Evolutionary conservation across 2,888 invertebrate species (phyloP).

Genomic region (Priapulus caudatus): DNA sequence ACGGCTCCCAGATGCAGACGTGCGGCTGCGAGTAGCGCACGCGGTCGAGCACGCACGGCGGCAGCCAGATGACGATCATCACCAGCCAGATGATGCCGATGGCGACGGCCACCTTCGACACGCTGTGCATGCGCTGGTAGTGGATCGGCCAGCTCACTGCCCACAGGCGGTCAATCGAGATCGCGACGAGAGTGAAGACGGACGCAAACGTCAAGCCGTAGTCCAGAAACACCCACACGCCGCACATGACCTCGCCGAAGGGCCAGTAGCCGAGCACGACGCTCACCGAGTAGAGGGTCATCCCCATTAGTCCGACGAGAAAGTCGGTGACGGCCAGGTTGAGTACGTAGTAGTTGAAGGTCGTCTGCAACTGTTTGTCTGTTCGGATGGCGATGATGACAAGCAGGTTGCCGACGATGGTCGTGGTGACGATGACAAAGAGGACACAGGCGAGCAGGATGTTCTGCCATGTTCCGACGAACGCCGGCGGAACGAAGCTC

Average conservation of each 20-base stretch:
- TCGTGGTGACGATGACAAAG: conserved; percentile 13
- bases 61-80: conserved; percentile 29
- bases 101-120: conserved; percentile 22
- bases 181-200: conserved; percentile 35
- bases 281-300: conserved; percentile 33
- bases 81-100: conserved; percentile 25
- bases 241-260: conserved; percentile 32
- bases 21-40: conserved; percentile 22
- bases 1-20: conserved; percentile 31
- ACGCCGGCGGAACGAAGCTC: too few species aligned
- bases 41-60: conserved; percentile 30
- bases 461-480: too few species aligned
- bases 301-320: conserved; percentile 32
- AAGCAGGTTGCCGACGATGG: conserved; percentile 32
- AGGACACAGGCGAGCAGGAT: neutral
- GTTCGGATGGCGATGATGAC: conserved; percentile 31
- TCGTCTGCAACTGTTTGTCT: conserved; percentile 32
- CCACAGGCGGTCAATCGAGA: conserved; percentile 32
- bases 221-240: conserved; percentile 37
- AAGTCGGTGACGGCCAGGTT: conserved; percentile 32
- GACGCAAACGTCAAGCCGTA: conserved; percentile 38
- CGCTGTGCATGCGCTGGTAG: conserved; percentile 26
- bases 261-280: conserved; percentile 35
- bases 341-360: conserved; percentile 31
- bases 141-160: conserved; percentile 27